A percentile compares a stretch with the other conserved stretches of the same genome.
These are phyloP conservation scores for Phallusia fumigata DNA, from an alignment of 23 tunicate genomes.

Conservation along the genomic window DNA sequence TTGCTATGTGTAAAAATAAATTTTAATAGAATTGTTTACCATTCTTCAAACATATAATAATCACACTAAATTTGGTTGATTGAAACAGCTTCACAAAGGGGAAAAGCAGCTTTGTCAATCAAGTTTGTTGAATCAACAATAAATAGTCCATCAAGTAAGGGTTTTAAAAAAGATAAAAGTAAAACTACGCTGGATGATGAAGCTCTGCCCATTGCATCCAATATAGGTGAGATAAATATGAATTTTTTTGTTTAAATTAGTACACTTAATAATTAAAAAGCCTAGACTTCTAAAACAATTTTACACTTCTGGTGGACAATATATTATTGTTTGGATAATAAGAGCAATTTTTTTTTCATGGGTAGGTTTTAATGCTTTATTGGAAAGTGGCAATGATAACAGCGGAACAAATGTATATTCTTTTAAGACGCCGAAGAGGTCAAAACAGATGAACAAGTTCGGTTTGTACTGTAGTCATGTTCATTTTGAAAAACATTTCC, in stretches of 20 bases:
- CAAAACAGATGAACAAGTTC: slow-evolving; percentile 59
- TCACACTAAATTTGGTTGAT: too few relatives aligned
- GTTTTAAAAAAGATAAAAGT: background rate
- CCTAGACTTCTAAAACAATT: too few relatives aligned
- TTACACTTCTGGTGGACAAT: background rate
- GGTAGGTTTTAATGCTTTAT: slow-evolving; percentile 28
- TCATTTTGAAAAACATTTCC: background rate
- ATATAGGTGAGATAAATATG: background rate
- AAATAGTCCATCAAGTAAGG: background rate
- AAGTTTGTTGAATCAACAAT: slow-evolving; percentile 2
- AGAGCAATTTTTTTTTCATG: background rate
- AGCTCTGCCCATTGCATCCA: too few relatives aligned
- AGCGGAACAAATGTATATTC: slow-evolving; percentile 22
- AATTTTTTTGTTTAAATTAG: too few relatives aligned
- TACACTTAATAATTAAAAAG: too few relatives aligned
- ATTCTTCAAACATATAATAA: too few relatives aligned
- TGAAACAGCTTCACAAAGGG: background rate
- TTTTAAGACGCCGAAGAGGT: slow-evolving; percentile 65
- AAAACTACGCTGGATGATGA: too few relatives aligned
- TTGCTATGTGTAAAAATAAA: too few relatives aligned
- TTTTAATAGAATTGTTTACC: too few relatives aligned
- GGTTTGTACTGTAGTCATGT: slow-evolving; percentile 9
- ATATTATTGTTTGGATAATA: too few relatives aligned
- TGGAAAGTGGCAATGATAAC: background rate
- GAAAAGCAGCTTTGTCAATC: background rate